Conservation (phyloP, 2,797 vertebrate species). For the Remorina albescens region DNA sequence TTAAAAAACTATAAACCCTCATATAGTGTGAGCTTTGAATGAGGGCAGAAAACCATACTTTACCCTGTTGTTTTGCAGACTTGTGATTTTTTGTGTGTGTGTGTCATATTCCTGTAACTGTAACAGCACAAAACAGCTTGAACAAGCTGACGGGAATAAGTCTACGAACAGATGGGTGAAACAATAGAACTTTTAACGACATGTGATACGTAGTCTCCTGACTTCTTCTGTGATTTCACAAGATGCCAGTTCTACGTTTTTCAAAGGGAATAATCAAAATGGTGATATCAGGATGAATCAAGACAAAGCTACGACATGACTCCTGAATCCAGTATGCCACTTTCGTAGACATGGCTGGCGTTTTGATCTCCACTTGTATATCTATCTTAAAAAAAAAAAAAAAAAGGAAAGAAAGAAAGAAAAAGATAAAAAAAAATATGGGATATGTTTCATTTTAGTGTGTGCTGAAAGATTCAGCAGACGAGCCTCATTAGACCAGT, state of each 20-base stretch:
- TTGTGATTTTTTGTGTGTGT: constrained; percentile 58
- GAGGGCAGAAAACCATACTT: constrained; percentile 24
- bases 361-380: constrained; percentile 82
- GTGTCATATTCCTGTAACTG: constrained; percentile 62
- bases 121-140: constrained; percentile 66
- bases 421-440: constrained; percentile 32
- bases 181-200: constrained; percentile 79
- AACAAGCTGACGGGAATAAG: constrained; percentile 71
- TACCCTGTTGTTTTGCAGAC: constrained; percentile 49
- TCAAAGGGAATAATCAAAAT: constrained; percentile 87
- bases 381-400: constrained; percentile 55
- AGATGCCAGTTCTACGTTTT: constrained; percentile 80
- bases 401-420: constrained; percentile 27
- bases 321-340: constrained; percentile 78
- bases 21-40: constrained; percentile 15
- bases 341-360: constrained; percentile 71
- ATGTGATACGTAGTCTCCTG: constrained; percentile 79
- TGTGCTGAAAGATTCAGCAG: constrained; percentile 49
- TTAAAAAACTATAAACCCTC: constrained; percentile 21
- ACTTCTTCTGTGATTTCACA: constrained; percentile 86
- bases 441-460: constrained; percentile 68
- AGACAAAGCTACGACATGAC: constrained; percentile 84
- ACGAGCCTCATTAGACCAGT: constrained; percentile 53
- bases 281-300: constrained; percentile 85
- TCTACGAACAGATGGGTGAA: constrained; percentile 71